Evolutionary conservation across 2,113 vertebrate species (phyloP).

Genomic region (Mesocricetus auratus): DNA sequence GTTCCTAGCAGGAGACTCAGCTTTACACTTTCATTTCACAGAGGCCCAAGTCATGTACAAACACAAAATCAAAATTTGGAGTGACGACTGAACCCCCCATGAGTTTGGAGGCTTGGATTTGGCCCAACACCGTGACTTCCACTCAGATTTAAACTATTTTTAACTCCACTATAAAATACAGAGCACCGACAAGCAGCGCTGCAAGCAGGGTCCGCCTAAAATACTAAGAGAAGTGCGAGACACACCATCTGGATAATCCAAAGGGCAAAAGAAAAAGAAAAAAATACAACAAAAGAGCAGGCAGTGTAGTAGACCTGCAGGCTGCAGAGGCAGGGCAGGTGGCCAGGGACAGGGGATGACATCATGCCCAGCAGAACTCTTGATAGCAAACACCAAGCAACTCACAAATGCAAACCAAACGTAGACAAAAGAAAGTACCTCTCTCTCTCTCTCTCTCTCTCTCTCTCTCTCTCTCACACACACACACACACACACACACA

Average conservation of each 20-base stretch:
- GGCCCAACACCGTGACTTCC: slow-evolving; percentile 57
- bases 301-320: not conserved
- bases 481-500: too few species aligned
- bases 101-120: slow-evolving; percentile 55
- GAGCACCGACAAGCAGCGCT: slow-evolving; percentile 51
- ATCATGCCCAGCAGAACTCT: not conserved
- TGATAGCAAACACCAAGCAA: not conserved
- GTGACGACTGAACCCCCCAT: not conserved
- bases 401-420: not conserved
- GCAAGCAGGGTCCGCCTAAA: slow-evolving; percentile 68
- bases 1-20: not conserved
- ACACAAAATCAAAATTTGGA: slow-evolving; percentile 8
- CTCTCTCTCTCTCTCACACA: fast-evolving
- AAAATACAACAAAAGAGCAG: not conserved
- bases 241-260: slow-evolving; percentile 71
- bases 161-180: slow-evolving; percentile 69
- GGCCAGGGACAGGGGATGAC: fast-evolving
- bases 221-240: slow-evolving; percentile 58
- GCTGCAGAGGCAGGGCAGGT: not conserved
- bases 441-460: too few species aligned
- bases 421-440: not conserved
- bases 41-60: not conserved
- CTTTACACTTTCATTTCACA: not conserved
- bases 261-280: slow-evolving; percentile 68
- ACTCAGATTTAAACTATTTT: slow-evolving; percentile 66